phyloP scores from a whole-genome alignment of 2,888 invertebrate genomes.

The Phyllotreta cruciferae region DNA sequence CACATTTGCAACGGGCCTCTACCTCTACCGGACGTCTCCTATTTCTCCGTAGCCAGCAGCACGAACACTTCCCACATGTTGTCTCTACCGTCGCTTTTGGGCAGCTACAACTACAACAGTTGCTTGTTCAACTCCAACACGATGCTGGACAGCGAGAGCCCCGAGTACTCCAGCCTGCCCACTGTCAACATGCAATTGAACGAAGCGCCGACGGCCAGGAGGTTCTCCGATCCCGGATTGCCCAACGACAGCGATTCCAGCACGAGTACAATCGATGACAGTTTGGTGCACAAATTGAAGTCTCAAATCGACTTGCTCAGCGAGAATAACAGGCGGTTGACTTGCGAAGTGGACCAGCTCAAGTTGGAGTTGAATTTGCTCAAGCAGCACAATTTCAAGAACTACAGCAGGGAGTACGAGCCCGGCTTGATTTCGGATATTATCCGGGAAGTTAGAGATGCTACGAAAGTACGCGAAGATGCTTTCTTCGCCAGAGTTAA shows the following conservation, averaged over 20 bases:
- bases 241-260: constrained; percentile 59
- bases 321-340: constrained; percentile 76
- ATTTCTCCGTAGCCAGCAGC: constrained; percentile 52
- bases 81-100: constrained; percentile 69
- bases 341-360: constrained; percentile 76
- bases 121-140: constrained; percentile 42
- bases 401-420: constrained; percentile 64
- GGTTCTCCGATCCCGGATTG: constrained; percentile 75
- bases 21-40: constrained; percentile 49
- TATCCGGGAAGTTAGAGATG: constrained; percentile 76
- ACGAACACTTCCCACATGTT: constrained; percentile 65
- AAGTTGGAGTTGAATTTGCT: constrained; percentile 66
- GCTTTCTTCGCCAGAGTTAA: constrained; percentile 70
- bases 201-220: constrained; percentile 62
- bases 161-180: constrained; percentile 72
- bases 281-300: constrained; percentile 69
- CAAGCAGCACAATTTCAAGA: constrained; percentile 53
- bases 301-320: constrained; percentile 77
- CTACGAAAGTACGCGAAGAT: constrained; percentile 74
- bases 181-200: constrained; percentile 70
- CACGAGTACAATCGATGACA: constrained; percentile 67
- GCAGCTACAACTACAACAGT: constrained; percentile 60
- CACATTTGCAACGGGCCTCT: constrained; percentile 10
- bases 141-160: constrained; percentile 49
- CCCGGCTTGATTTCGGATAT: constrained; percentile 78